Evolutionary conservation across 2,888 invertebrate genomes (phyloP), one percentile per base, ranked within the genome.

Genomic region (Eubasilissa splendida): DNA sequence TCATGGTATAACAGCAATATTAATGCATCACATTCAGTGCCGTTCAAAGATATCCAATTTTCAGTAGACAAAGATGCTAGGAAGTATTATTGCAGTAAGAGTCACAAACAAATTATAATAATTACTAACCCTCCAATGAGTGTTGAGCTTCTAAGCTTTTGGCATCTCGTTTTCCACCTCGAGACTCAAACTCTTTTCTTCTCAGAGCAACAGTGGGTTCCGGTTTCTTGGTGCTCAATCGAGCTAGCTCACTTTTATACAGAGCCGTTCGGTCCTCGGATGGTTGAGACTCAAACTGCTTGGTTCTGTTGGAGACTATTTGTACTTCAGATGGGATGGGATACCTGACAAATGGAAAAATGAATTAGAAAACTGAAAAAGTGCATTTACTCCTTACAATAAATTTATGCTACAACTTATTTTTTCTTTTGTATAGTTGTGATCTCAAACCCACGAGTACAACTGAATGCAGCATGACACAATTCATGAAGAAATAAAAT

Each of bases 191-290:
- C 88, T 95, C 95, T 85, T 92, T 91, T 82, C 94, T 91, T 10
- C 95, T 88, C 80, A 94, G 91, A 76, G 93, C 94, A n/a, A 95
- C 95, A 86, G 94, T 95, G 52, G 95, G 95, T 84, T 94, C 94
- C 70, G 94, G 92, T 63, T 92, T 89, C 85, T 95, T 93, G 85
- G 93, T 92, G 81, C 93, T 92, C 71, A 95, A 87, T 71, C 93
- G 88, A 60, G 93, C 91, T 85, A 95, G 88, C 86, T 95, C 95
- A 85, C 94, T 94, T 78, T 92, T 92, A 84, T 93, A 94, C 74
- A 93, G 91, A 85, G 92, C 93, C 52, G 94, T 94, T 76, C 94
- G 91, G 84, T 93, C 91, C 82, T 91, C 91, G 60, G 92, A 87
- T 33, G 94, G 91, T 85, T 91, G 91, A 3, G 91, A 91, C 85